These are phyloP conservation scores for Pyxicephalus adspersus DNA, from an alignment of 2,113 vertebrate species.

Conservation along the genomic window DNA sequence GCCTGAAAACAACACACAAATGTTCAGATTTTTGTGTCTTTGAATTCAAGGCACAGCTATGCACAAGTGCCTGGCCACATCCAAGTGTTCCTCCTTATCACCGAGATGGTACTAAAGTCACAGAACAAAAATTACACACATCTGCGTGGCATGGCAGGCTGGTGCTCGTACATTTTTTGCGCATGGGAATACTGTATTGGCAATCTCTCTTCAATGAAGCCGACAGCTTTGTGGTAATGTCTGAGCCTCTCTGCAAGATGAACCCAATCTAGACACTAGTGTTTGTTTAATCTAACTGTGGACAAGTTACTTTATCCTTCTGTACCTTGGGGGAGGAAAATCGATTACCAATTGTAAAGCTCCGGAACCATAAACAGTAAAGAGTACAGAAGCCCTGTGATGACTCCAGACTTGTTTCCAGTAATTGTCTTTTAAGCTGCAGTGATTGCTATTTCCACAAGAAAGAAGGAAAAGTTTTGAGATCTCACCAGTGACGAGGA, in stretches of 20 bases:
- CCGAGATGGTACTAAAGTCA: background rate
- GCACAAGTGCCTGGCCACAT: too few species aligned
- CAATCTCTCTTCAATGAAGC: background rate
- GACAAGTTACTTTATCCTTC: constrained; percentile 28
- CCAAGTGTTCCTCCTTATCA: background rate
- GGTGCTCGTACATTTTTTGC: background rate
- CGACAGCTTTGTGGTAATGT: background rate
- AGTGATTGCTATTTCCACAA: constrained; percentile 35
- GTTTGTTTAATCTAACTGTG: constrained; percentile 23
- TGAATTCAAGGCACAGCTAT: too few species aligned
- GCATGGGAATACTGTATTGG: background rate
- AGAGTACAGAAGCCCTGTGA: background rate
- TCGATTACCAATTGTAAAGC: constrained; percentile 2
- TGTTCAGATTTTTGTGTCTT: too few species aligned
- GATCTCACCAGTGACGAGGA: background rate
- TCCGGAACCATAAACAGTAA: constrained; percentile 17
- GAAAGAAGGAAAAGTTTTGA: background rate
- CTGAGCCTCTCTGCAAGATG: constrained; percentile 7
- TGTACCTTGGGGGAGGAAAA: constrained; percentile 17
- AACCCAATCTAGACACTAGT: constrained; percentile 1
- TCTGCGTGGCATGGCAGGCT: background rate
- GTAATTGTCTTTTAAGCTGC: constrained; percentile 41
- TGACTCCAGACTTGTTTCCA: constrained; percentile 30
- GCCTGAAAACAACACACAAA: too few species aligned
- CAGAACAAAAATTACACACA: background rate